Base-by-base conservation (phyloP, 1,140 invertebrate species). In the Brachionus paranguensis region DNA sequence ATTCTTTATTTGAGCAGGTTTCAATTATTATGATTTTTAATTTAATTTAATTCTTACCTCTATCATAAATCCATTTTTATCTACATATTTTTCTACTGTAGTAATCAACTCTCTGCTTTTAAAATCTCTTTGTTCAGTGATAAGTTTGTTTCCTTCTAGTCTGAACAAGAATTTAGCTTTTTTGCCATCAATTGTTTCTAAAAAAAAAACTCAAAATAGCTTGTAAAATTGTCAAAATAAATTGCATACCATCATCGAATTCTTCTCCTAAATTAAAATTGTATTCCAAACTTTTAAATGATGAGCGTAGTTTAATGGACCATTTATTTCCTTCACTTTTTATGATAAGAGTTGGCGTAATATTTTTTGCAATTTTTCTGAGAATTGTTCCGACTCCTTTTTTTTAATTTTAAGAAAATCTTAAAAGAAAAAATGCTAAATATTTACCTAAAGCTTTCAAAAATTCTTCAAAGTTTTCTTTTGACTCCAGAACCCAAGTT, bases 391-490 rank as follows among this genome's bases (percentile, higher is more conserved):
- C 92, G 14, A 96, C 94, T 87, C 78, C 70, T 74, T n/a, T 20
- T 60, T 60, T 60, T 11, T 0, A 7, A 60, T 47, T 47, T 47
- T 60, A 60, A 2, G 1, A 20, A 20, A 1, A 60, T 7, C 10
- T 60, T 20, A n/a, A 10, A 20, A 20, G 17, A 1, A 24, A 20
- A 7, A 20, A 4, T 2, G 2, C 7, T 17, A 20, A 24, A 60
- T 20, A 10, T 74, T 45, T 85, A 87, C 87, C 94, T 53, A 95
- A 87, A 45, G 92, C 91, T 90, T 95, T 95, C 93, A 95, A 93
- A 89, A 93, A 94, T 70, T 94, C 94, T 85, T 95, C 94, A 87
- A 95, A 95, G 87, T 95, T 94, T 76, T 95, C 93, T 83, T 93
- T 93, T 45, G 90, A 90, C 85, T 88, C 87, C 85, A 95, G 91